Conservation (phyloP, 2,113 vertebrate genomes). For the Colinus virginianus region DNA sequence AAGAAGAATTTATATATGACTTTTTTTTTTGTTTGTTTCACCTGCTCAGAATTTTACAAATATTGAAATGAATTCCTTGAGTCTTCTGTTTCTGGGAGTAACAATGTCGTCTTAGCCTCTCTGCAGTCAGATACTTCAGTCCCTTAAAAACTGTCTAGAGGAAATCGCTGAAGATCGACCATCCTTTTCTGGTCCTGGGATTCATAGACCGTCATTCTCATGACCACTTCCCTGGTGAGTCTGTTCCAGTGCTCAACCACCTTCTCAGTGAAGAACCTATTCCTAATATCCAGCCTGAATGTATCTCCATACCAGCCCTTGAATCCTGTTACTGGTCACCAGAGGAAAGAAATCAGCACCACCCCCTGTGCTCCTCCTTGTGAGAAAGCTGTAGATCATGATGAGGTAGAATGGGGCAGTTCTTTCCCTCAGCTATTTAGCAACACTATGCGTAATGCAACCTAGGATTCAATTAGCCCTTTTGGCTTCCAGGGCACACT, state of each 20-base stretch:
- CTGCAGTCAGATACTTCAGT: neutral
- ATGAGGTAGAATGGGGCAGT: neutral
- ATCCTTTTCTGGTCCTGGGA: neutral
- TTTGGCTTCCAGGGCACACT: neutral
- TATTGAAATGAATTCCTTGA: neutral
- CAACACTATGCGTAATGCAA: neutral
- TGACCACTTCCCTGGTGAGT: neutral
- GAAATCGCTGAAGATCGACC: neutral
- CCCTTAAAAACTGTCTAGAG: neutral
- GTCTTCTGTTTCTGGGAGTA: neutral
- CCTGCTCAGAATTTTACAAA: neutral
- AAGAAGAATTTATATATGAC: neutral
- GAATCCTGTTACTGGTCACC: neutral
- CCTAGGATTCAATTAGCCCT: neutral
- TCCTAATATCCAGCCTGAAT: neutral
- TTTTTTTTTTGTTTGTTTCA: neutral
- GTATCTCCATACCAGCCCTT: neutral
- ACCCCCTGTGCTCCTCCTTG: neutral
- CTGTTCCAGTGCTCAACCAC: neutral
- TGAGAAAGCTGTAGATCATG: neutral
- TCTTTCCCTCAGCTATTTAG: neutral
- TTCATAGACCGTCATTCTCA: neutral
- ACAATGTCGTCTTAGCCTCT: neutral
- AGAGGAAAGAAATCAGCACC: neutral
- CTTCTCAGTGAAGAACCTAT: neutral